Conservation (phyloP, 2,888 invertebrate species). For the Piscicola geometra region DNA sequence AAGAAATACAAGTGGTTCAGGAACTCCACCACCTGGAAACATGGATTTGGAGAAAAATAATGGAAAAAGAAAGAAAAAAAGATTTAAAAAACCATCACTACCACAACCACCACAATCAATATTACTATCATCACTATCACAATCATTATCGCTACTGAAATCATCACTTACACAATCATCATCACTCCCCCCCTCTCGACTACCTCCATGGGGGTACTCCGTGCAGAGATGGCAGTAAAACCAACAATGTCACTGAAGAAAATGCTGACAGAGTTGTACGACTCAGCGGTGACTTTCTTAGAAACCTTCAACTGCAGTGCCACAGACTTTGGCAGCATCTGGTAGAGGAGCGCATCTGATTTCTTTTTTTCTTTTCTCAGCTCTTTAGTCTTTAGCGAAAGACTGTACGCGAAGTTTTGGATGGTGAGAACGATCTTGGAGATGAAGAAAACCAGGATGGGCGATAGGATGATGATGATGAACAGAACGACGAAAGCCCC, state of each 20-base stretch:
- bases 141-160: not conserved
- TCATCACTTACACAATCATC: not conserved
- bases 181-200: too few relatives aligned
- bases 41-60: too few relatives aligned
- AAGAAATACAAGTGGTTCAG: conserved; percentile 43
- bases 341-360: conserved; percentile 51
- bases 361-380: conserved; percentile 50
- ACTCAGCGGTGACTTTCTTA: conserved; percentile 41
- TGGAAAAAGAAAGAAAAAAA: not conserved
- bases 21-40: conserved; percentile 44
- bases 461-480: conserved; percentile 44
- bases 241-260: conserved; percentile 90
- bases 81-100: not conserved
- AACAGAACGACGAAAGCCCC: conserved; percentile 64
- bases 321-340: conserved; percentile 52
- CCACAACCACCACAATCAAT: too few relatives aligned
- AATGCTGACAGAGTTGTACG: conserved; percentile 69
- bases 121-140: too few relatives aligned
- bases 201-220: conserved; percentile 44
- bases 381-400: conserved; percentile 49
- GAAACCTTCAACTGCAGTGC: conserved; percentile 51
- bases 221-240: conserved; percentile 72
- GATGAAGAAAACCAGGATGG: conserved; percentile 48
- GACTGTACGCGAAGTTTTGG: conserved; percentile 47
- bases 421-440: conserved; percentile 47